Conservation (phyloP, 2,797 vertebrate species). For the Microctenopoma lineatum region DNA sequence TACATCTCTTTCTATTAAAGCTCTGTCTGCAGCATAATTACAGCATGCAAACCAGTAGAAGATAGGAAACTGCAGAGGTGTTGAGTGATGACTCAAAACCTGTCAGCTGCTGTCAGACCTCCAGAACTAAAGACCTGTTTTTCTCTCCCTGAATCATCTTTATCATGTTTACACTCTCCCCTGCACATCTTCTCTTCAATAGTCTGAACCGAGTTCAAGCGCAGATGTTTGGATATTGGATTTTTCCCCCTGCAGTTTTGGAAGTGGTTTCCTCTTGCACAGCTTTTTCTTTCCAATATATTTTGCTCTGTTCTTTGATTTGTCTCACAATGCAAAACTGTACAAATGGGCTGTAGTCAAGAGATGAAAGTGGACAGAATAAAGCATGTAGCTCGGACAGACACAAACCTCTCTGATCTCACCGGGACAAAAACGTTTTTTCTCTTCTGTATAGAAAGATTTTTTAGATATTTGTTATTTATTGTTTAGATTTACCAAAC, state of each 20-base stretch:
- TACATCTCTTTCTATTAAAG: constrained; percentile 41
- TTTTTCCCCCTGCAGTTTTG: constrained; percentile 1
- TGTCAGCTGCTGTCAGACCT: constrained; percentile 32
- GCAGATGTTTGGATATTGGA: constrained; percentile 30
- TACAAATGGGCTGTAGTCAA: constrained; percentile 1
- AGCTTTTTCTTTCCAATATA: constrained; percentile 7
- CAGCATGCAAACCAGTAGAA: constrained; percentile 13
- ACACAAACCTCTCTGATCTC: neutral
- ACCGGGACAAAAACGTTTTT: neutral
- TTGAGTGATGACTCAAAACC: constrained; percentile 49
- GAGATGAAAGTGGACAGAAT: neutral
- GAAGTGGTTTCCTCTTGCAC: neutral
- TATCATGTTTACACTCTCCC: constrained; percentile 47
- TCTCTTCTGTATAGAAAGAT: neutral
- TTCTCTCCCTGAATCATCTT: constrained; percentile 43
- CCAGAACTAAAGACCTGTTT: constrained; percentile 31
- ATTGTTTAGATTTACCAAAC: too few species aligned
- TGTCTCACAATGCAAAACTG: neutral
- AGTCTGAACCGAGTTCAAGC: constrained; percentile 32
- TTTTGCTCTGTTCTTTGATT: constrained; percentile 8
- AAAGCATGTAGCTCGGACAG: neutral
- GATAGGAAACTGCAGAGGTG: constrained; percentile 11
- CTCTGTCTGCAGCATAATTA: constrained; percentile 38
- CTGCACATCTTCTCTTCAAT: constrained; percentile 1
- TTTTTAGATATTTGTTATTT: too few species aligned